Percentiles rank a stretch among this genome's conserved stretches.
Evolutionary conservation across 2,888 invertebrate species (phyloP).

Genomic region (Papilio demoleus): DNA sequence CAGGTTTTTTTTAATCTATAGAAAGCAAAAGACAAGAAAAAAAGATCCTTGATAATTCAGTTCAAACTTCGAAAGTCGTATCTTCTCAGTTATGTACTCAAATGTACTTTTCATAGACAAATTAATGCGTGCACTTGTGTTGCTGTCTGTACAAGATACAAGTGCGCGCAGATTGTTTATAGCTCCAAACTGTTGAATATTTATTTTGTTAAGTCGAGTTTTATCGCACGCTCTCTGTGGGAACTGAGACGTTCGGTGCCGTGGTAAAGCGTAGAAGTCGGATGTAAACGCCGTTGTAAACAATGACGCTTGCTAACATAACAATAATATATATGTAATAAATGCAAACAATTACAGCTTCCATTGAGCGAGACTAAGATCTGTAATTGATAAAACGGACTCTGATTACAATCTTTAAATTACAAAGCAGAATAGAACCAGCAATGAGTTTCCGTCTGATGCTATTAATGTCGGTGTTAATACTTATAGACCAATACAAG

Average conservation of each 20-base stretch:
- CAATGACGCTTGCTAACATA: slow-evolving; percentile 52
- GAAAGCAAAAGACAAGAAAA: background rate
- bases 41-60: background rate
- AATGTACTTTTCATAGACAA: background rate
- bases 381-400: slow-evolving; percentile 32
- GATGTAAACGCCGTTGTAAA: slow-evolving; percentile 54
- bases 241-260: slow-evolving; percentile 58
- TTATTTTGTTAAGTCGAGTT: slow-evolving; percentile 78
- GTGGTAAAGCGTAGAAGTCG: slow-evolving; percentile 46
- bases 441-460: slow-evolving; percentile 28
- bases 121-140: slow-evolving; percentile 34
- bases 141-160: slow-evolving; percentile 62
- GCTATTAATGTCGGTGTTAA: slow-evolving; percentile 28
- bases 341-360: slow-evolving; percentile 44
- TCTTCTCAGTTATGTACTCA: too few species aligned
- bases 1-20: background rate
- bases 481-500: background rate
- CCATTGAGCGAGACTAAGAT: slow-evolving; percentile 41
- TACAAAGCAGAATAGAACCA: slow-evolving; percentile 37
- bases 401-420: slow-evolving; percentile 37
- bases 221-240: slow-evolving; percentile 76
- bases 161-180: slow-evolving; percentile 73
- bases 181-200: slow-evolving; percentile 77
- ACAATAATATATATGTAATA: slow-evolving; percentile 49
- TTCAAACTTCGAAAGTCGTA: background rate